Conservation (phyloP, 2,113 vertebrate genomes). For the Vicugna pacos region DNA sequence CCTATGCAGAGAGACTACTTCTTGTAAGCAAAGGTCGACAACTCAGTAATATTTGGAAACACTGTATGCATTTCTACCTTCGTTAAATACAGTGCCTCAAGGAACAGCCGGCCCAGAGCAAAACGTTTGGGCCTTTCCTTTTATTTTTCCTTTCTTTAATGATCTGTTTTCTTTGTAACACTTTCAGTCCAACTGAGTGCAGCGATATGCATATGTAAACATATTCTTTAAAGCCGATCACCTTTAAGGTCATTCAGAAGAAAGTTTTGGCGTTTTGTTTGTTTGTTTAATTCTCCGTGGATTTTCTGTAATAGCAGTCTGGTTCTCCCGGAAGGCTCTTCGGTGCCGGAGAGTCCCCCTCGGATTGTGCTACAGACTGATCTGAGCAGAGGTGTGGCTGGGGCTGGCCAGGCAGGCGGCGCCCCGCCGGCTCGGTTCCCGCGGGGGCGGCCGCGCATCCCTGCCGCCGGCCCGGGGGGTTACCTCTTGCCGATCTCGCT, state of each 20-base stretch:
- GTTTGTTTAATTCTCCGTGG: not conserved
- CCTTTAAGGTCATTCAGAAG: conserved; percentile 95
- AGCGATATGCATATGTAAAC: conserved; percentile 98
- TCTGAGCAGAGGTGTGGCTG: conserved; percentile 91
- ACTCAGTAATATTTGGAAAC: conserved; percentile 89
- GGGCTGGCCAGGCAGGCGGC: conserved; percentile 86
- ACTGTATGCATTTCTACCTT: conserved; percentile 85
- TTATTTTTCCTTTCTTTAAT: not conserved
- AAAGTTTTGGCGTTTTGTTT: conserved; percentile 55
- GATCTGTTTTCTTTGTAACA: conserved; percentile 68
- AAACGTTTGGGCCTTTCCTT: conserved; percentile 85
- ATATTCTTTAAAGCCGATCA: conserved; percentile 96
- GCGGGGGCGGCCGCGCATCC: conserved; percentile 76
- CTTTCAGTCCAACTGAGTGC: conserved; percentile 93
- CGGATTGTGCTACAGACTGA: conserved; percentile 93
- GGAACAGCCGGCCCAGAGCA: conserved; percentile 87
- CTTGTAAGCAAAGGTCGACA: conserved; percentile 93
- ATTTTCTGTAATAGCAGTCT: conserved; percentile 81
- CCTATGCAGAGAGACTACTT: conserved; percentile 93
- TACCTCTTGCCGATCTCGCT: conserved; percentile 99
- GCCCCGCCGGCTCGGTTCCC: not conserved
- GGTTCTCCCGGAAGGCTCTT: conserved; percentile 88
- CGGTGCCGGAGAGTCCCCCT: conserved; percentile 87
- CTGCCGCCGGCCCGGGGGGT: conserved; percentile 93
- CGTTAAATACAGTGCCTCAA: conserved; percentile 88